Percentiles rank a stretch among this genome's conserved stretches.
These are phyloP conservation scores for Amphiura filiformis DNA, from an alignment of 35 echinoderm and acorn worm species.

Conservation along the genomic window DNA sequence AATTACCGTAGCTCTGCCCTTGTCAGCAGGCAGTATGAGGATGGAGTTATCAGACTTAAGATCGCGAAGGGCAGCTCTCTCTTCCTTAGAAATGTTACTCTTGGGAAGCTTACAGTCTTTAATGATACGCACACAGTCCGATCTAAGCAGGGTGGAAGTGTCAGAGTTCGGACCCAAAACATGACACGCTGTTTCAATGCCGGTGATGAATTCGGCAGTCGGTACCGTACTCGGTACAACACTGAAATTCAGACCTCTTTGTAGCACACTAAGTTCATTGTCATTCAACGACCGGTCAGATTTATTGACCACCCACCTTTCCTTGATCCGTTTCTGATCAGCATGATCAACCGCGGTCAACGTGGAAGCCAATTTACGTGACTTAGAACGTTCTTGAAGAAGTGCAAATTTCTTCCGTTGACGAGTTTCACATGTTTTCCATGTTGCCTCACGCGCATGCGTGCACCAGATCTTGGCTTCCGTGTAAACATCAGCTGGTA, in stretches of 20 bases:
- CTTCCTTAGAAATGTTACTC: constrained; percentile 12
- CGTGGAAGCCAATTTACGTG: not conserved
- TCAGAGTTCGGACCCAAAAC: not conserved
- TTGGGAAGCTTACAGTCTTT: not conserved
- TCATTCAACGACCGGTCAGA: not conserved
- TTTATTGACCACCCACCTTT: not conserved
- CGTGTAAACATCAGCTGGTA: not conserved
- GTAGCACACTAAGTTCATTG: not conserved
- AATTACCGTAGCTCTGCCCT: constrained; percentile 36
- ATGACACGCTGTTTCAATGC: not conserved
- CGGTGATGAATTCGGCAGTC: not conserved
- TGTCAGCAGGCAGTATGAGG: constrained; percentile 30
- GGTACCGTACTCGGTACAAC: not conserved
- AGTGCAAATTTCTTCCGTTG: not conserved
- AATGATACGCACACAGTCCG: not conserved
- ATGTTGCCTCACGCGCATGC: not conserved
- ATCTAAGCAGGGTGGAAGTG: not conserved
- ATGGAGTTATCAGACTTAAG: constrained; percentile 7
- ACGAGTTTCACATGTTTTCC: not conserved
- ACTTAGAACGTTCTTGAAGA: not conserved
- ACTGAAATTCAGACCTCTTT: not conserved
- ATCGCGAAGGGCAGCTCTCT: not conserved
- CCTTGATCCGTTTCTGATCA: not conserved
- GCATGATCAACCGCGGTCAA: not conserved
- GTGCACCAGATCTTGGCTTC: not conserved